These are phyloP conservation scores for Argynnis bischoffii DNA, from an alignment of 2,888 invertebrate genomes.

Conservation along the genomic window DNA sequence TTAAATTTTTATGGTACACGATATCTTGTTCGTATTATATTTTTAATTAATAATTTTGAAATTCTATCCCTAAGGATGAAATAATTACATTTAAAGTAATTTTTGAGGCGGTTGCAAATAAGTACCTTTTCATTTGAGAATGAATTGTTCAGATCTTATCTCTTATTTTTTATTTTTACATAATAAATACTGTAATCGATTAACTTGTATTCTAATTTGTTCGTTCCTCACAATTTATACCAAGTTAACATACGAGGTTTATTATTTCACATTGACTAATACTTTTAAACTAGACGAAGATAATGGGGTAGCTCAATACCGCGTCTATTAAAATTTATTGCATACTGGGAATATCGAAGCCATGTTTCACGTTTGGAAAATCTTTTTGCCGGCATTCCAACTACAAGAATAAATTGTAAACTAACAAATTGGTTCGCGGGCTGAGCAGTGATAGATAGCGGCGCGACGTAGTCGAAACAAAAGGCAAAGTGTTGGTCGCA, in stretches of 20 bases:
- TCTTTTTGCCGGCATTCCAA: slow-evolving; percentile 47
- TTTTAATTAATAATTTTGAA: no score
- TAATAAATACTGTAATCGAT: no score
- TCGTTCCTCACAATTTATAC: slow-evolving; percentile 7
- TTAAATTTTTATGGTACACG: no score
- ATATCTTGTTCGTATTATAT: no score
- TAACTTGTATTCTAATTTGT: background rate
- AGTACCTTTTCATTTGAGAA: no score
- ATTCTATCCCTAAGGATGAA: no score
- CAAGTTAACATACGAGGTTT: background rate
- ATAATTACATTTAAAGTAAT: no score
- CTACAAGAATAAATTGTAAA: slow-evolving; percentile 59
- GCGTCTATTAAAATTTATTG: slow-evolving; percentile 43
- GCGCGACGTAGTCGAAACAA: slow-evolving; percentile 71
- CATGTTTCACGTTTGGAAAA: slow-evolving; percentile 45
- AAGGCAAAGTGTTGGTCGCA: slow-evolving; percentile 73
- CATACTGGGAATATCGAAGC: slow-evolving; percentile 44
- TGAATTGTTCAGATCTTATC: no score
- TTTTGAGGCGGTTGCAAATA: no score
- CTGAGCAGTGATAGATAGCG: slow-evolving; percentile 72
- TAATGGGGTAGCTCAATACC: slow-evolving; percentile 21
- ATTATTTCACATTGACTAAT: slow-evolving; percentile 17
- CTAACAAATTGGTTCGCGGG: slow-evolving; percentile 68
- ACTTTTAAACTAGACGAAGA: slow-evolving; percentile 22
- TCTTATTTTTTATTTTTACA: no score